phyloP scores from a whole-genome alignment of 2,888 invertebrate genomes.

The Pecten maximus region DNA sequence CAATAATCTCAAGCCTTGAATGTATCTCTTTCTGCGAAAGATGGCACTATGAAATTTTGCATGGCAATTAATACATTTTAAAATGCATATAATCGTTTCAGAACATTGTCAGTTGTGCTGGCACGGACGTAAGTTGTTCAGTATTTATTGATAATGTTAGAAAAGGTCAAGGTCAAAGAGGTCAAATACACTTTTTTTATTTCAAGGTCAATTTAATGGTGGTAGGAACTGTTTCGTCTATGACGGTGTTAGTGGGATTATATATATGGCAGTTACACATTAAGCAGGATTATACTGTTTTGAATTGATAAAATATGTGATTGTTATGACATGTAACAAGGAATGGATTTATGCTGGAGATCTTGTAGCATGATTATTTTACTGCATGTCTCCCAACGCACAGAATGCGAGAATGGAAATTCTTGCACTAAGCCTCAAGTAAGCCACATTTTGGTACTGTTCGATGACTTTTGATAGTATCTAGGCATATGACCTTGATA shows the following conservation, averaged over 20 bases:
- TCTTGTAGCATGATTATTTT: too few species aligned
- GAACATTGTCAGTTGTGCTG: conserved; percentile 7
- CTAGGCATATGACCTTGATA: neutral
- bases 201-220: neutral
- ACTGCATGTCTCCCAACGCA: too few species aligned
- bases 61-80: neutral
- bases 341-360: too few species aligned
- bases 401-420: too few species aligned
- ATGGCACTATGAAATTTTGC: neutral
- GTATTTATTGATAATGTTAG: neutral
- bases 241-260: neutral
- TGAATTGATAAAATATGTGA: too few species aligned
- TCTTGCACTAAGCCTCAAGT: too few species aligned
- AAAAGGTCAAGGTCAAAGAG: neutral
- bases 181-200: neutral
- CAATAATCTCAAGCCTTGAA: neutral
- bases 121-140: neutral
- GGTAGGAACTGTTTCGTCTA: neutral
- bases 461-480: too few species aligned
- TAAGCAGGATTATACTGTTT: too few species aligned
- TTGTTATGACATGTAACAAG: too few species aligned
- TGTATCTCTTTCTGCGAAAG: neutral
- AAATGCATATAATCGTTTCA: neutral
- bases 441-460: too few species aligned
- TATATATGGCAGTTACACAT: neutral